Conservation (phyloP, 1,140 invertebrate genomes). For the Ceratosolen solmsi region DNA sequence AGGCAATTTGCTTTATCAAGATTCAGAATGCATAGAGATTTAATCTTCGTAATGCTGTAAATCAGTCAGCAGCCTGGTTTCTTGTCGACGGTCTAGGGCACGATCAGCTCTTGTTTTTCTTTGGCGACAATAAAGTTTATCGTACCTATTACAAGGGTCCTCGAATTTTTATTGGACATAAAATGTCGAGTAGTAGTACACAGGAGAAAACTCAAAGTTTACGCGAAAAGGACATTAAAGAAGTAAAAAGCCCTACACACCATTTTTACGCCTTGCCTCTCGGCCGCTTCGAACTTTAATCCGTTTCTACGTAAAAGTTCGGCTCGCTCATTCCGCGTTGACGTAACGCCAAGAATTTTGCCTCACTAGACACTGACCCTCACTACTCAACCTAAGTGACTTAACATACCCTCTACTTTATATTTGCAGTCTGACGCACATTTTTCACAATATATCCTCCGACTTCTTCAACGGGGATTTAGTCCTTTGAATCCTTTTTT, state of each 20-base stretch:
- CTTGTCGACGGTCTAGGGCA: constrained; percentile 3
- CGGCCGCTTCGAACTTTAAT: constrained; percentile 19
- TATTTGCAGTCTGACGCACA: constrained; percentile 30
- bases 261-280: constrained; percentile 25
- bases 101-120: constrained; percentile 25
- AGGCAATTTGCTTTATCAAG: constrained; percentile 43
- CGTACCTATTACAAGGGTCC: constrained; percentile 26
- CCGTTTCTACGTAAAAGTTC: constrained; percentile 33
- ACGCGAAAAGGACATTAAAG: constrained; percentile 20
- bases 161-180: constrained; percentile 28
- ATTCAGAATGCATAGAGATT: constrained; percentile 41
- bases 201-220: background rate
- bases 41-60: constrained; percentile 38
- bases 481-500: constrained; percentile 15
- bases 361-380: constrained; percentile 27
- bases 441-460: constrained; percentile 17
- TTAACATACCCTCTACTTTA: background rate
- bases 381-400: constrained; percentile 30
- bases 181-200: constrained; percentile 22
- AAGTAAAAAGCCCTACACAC: constrained; percentile 10
- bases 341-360: background rate
- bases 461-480: background rate
- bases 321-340: background rate
- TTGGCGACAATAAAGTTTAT: constrained; percentile 39
- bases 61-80: constrained; percentile 17